Evolutionary conservation across 2,888 invertebrate genomes (phyloP).

Genomic region (Octodonta nipae): DNA sequence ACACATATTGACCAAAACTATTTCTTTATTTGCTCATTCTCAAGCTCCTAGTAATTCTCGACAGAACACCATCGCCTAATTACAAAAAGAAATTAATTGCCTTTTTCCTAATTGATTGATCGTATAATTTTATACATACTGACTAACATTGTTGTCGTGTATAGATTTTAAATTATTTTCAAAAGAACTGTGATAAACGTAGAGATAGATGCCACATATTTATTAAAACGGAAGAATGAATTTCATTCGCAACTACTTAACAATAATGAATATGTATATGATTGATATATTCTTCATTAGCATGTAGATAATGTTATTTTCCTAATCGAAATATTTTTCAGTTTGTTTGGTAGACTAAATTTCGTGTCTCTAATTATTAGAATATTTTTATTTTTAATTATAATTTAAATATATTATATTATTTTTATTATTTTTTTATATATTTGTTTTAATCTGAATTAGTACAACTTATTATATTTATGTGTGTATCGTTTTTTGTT

Average conservation of each 20-base stretch:
- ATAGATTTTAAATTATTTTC: too few species aligned
- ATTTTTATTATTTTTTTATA: slow-evolving; percentile 11
- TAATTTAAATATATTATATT: slow-evolving; percentile 26
- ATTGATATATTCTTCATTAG: neutral
- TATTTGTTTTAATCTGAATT: slow-evolving; percentile 11
- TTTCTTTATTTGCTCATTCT: too few species aligned
- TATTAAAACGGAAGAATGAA: slow-evolving; percentile 12
- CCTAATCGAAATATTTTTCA: slow-evolving; percentile 5
- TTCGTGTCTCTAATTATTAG: neutral
- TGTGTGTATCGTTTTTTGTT: slow-evolving; percentile 12
- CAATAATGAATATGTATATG: slow-evolving; percentile 1
- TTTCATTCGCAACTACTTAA: neutral
- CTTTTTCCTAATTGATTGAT: too few species aligned
- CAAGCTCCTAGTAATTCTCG: too few species aligned
- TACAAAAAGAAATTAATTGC: too few species aligned
- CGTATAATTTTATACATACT: too few species aligned
- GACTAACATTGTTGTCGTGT: too few species aligned
- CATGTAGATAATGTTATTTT: neutral
- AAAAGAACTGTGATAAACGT: slow-evolving; percentile 16
- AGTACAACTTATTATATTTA: slow-evolving; percentile 17
- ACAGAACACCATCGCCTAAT: too few species aligned
- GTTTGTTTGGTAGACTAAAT: slow-evolving; percentile 12
- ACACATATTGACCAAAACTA: too few species aligned
- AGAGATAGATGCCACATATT: slow-evolving; percentile 18
- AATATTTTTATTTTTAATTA: neutral